A percentile compares a stretch with the other conserved stretches of the same genome.
Conservation (phyloP, 2,888 invertebrate genomes). For the Tipula confusa region DNA sequence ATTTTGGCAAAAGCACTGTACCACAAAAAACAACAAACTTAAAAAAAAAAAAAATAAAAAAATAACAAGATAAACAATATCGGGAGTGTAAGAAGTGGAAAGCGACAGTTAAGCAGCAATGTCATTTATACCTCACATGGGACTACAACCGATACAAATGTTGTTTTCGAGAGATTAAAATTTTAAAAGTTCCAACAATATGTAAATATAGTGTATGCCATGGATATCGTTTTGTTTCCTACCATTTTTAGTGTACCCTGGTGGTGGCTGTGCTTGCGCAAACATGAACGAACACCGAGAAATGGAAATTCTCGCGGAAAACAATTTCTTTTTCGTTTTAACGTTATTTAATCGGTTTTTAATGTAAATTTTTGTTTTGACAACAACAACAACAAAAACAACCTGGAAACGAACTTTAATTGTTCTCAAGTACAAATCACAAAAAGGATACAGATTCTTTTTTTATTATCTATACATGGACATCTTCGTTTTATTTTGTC, state of each 20-base stretch:
- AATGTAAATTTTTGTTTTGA: neutral
- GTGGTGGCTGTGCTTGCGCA: neutral
- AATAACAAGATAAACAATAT: neutral
- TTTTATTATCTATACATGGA: neutral
- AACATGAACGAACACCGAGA: neutral
- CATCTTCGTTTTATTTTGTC: neutral
- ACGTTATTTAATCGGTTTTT: neutral
- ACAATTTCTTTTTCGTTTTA: neutral
- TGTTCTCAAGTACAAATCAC: slow-evolving; percentile 16
- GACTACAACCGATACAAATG: neutral
- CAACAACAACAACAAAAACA: neutral
- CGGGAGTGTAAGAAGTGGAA: neutral
- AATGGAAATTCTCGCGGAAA: neutral
- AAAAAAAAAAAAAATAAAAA: neutral
- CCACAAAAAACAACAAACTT: neutral
- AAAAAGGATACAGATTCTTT: neutral
- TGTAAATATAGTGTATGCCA: neutral
- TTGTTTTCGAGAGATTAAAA: neutral
- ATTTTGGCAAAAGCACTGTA: neutral
- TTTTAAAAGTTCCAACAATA: neutral
- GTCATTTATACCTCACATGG: neutral
- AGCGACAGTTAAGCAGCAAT: neutral
- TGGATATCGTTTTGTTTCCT: neutral
- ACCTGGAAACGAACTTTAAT: neutral
- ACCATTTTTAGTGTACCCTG: neutral